phyloP scores from a whole-genome alignment of 2,797 vertebrate species.

The Pachyuromys duprasi region DNA sequence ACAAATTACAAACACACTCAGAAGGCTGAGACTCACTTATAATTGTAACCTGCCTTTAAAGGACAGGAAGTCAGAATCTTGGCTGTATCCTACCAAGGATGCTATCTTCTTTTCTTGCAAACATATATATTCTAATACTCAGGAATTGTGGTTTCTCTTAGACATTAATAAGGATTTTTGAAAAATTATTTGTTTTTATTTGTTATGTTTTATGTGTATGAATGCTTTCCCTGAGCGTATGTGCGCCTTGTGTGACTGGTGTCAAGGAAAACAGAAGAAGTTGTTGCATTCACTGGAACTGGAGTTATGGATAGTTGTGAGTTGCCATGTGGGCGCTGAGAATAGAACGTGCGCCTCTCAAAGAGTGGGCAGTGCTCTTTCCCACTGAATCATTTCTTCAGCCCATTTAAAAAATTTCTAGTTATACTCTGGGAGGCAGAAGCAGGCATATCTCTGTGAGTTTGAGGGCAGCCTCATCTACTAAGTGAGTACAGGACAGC shows the following conservation, averaged over 20 bases:
- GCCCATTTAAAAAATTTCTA: not conserved
- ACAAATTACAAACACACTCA: conserved; percentile 22
- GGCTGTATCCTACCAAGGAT: not conserved
- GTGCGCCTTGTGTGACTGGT: not conserved
- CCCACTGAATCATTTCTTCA: not conserved
- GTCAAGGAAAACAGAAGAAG: not conserved
- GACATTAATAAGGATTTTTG: not conserved
- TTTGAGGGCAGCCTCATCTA: no score
- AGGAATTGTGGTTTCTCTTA: not conserved
- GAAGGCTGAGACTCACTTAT: conserved; percentile 3
- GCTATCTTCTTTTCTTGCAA: not conserved
- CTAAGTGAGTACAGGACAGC: no score
- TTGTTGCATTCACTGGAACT: not conserved
- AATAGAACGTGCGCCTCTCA: not conserved
- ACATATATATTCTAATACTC: not conserved
- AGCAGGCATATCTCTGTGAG: no score
- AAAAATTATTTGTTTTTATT: not conserved
- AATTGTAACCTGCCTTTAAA: conserved; percentile 11
- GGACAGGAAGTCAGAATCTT: conserved; percentile 25
- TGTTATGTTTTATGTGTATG: not conserved
- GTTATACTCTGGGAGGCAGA: no score
- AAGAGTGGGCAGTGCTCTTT: not conserved
- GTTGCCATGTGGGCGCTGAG: not conserved
- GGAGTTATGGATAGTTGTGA: not conserved
- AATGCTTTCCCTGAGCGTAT: not conserved